Evolutionary conservation across 2,888 invertebrate species (phyloP), one percentile per base, ranked within the genome.

Genomic region (Cheilosia grossa): DNA sequence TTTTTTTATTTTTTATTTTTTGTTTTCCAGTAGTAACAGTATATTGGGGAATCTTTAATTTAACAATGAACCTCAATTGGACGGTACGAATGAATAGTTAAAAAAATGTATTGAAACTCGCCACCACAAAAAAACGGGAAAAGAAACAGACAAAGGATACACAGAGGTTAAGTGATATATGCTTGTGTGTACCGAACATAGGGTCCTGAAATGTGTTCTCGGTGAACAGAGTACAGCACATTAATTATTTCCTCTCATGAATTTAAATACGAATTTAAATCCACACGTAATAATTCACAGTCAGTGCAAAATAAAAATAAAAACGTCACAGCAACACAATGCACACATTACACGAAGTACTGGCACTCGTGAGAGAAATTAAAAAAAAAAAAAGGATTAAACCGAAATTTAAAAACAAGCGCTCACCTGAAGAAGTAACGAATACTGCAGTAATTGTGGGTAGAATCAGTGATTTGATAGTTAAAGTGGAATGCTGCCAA

Each of bases 171-270:
- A 64, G 72, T 61, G 64, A 59, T 74, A 53, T 27, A 47, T 69
- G 51, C 58, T 44, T 53, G 58, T 19, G 66, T 37, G 64, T n/a
- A 51, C 58, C 33, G 58, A 69, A 56, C 67, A 67, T 61, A 61
- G 24, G 61, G 78, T 78, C 67, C 74, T 80, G 80, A 80, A 83
- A 77, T 81, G 75, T 67, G 74, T 61, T 44, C 66, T 53, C 70
- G 37, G 53, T 61, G 42, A 37, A 67, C 47, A 53, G 37, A 63
- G 80, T 61, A 61, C 66, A 85, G 75, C 53, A 70, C 85, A 85
- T 85, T 85, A 81, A 85, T 85, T 85, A 85, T 85, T 85, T 85
- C 75, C 81, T 77, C 85, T 74, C 85, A 85, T 85, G 85, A 85
- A 85, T 85, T 85, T 85, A 85, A 85, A 85, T 85, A 75, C 80